Percentiles rank a stretch among this genome's conserved stretches.
These are phyloP conservation scores for Saturnia japonica DNA, from an alignment of 2,888 invertebrate genomes.

Conservation along the genomic window DNA sequence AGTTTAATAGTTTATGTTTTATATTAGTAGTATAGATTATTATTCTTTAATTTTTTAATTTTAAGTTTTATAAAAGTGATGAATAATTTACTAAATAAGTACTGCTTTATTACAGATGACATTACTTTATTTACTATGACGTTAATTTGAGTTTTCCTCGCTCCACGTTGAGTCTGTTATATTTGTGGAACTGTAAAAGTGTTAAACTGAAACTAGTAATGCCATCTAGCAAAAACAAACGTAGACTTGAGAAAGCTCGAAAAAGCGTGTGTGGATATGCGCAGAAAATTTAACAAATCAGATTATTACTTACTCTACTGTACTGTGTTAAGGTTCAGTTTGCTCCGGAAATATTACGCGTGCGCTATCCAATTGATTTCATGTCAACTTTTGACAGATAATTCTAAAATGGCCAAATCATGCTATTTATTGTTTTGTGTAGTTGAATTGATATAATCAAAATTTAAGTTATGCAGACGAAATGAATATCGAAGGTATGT, in stretches of 20 bases:
- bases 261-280: constrained; percentile 51
- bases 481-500: constrained; percentile 63
- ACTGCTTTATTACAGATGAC: not conserved
- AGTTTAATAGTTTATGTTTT: too few species aligned
- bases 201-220: constrained; percentile 26
- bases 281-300: constrained; percentile 34
- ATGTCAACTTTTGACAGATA: constrained; percentile 55
- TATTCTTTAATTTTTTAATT: too few species aligned
- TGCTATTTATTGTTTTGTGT: not conserved
- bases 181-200: not conserved
- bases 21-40: too few species aligned
- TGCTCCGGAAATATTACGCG: constrained; percentile 46
- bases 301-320: constrained; percentile 24
- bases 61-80: not conserved
- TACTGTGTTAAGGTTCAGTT: constrained; percentile 25
- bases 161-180: not conserved
- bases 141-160: not conserved
- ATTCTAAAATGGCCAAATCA: not conserved
- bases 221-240: constrained; percentile 47
- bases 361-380: constrained; percentile 72
- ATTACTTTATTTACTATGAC: not conserved
- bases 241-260: constrained; percentile 26
- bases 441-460: not conserved
- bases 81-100: not conserved
- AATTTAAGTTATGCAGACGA: constrained; percentile 25